These are phyloP conservation scores for Onychomys arenicola DNA, from an alignment of 2,797 vertebrate species.

Conservation along the genomic window DNA sequence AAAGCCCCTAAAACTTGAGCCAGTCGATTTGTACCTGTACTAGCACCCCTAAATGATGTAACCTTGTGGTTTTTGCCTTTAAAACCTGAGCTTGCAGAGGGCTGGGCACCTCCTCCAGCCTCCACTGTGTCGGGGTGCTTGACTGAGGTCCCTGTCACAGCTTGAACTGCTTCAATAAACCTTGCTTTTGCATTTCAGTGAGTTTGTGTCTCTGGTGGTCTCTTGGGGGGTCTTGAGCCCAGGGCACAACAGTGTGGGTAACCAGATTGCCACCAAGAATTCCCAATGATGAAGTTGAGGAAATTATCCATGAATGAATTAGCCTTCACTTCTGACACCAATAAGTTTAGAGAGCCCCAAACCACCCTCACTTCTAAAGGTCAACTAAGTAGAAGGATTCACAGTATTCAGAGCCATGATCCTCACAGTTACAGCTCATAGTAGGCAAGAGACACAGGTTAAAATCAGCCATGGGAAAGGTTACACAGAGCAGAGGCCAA, in stretches of 20 bases:
- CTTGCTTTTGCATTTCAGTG: too few species aligned
- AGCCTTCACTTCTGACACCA: neutral
- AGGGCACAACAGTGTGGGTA: neutral
- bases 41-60: too few species aligned
- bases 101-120: too few species aligned
- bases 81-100: too few species aligned
- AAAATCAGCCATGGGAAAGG: neutral
- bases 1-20: too few species aligned
- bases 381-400: neutral
- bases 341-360: neutral
- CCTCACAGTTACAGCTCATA: neutral
- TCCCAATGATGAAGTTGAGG: neutral
- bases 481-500: neutral
- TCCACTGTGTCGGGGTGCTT: too few species aligned
- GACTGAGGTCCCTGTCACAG: too few species aligned
- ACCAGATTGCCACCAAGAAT: neutral
- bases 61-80: too few species aligned
- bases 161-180: too few species aligned
- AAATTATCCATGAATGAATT: neutral
- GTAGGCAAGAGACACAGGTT: neutral
- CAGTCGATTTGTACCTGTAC: too few species aligned
- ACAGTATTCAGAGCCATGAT: neutral
- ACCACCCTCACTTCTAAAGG: neutral
- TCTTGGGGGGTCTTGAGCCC: too few species aligned
- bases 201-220: too few species aligned